phyloP scores from a whole-genome alignment of 2,797 vertebrate species.

The Phylloscopus collybita region DNA sequence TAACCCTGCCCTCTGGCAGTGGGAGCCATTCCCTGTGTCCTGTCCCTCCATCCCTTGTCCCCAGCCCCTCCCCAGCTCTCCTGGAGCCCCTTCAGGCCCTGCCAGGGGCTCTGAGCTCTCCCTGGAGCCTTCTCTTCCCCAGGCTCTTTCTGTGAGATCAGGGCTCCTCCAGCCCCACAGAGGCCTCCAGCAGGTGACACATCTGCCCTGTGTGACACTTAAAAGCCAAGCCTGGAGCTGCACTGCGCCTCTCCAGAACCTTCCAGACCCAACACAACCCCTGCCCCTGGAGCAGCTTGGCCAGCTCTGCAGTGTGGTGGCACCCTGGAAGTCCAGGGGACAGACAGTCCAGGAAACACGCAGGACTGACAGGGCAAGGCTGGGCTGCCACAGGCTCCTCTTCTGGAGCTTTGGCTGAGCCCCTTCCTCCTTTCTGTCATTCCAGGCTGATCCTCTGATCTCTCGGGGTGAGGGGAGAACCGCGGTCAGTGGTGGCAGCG shows the following conservation, averaged over 20 bases:
- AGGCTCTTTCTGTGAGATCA: background rate
- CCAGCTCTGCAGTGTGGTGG: background rate
- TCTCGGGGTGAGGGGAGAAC: background rate
- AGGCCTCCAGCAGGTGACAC: background rate
- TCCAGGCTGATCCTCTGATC: background rate
- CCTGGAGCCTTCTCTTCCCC: background rate
- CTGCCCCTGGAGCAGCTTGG: background rate
- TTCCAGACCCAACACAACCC: background rate
- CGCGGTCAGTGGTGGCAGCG: background rate
- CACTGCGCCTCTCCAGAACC: background rate
- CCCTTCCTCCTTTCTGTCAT: background rate
- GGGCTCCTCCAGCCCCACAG: background rate
- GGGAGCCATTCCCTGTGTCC: background rate
- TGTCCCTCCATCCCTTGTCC: background rate
- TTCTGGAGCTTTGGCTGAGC: background rate
- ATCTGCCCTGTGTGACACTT: fast-evolving
- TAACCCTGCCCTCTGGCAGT: fast-evolving
- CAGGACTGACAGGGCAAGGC: background rate
- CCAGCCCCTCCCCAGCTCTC: background rate
- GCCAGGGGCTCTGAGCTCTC: fast-evolving
- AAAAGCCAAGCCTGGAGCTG: background rate
- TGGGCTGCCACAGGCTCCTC: background rate
- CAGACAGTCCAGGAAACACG: fast-evolving
- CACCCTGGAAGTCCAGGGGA: background rate
- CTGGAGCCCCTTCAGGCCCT: background rate